These are phyloP conservation scores for Branchellion lobata DNA, from an alignment of 2,888 invertebrate genomes.

Conservation along the genomic window DNA sequence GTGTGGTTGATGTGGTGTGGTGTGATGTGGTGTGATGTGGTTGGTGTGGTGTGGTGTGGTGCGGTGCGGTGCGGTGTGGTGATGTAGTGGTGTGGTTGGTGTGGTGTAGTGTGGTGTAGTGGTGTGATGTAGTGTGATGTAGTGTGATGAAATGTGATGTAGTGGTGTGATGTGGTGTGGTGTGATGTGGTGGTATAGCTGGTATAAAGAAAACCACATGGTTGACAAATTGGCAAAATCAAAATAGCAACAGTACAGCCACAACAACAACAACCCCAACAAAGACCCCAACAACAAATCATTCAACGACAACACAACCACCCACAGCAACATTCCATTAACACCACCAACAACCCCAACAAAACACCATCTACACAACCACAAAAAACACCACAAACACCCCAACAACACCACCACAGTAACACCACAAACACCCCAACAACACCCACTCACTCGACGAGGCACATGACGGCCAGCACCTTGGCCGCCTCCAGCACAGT, in stretches of 20 bases:
- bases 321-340: neutral
- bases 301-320: neutral
- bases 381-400: neutral
- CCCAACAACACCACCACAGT: slow-evolving; percentile 33
- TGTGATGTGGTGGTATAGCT: too few species aligned
- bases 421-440: slow-evolving; percentile 43
- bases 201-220: too few species aligned
- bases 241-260: too few species aligned
- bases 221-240: too few species aligned
- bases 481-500: slow-evolving; percentile 88
- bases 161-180: too few species aligned
- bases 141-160: too few species aligned
- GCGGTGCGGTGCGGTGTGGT: neutral
- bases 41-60: neutral
- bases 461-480: slow-evolving; percentile 78
- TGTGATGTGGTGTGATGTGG: too few species aligned
- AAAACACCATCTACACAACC: neutral
- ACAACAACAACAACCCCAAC: too few species aligned
- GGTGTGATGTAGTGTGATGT: too few species aligned
- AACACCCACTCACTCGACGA: slow-evolving; percentile 81
- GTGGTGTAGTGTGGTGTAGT: too few species aligned
- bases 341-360: neutral
- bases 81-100: too few species aligned
- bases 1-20: slow-evolving; percentile 45
- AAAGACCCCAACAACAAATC: too few species aligned